Base-by-base conservation (phyloP, 2,888 invertebrate species). In the Notodonta dromedarius region DNA sequence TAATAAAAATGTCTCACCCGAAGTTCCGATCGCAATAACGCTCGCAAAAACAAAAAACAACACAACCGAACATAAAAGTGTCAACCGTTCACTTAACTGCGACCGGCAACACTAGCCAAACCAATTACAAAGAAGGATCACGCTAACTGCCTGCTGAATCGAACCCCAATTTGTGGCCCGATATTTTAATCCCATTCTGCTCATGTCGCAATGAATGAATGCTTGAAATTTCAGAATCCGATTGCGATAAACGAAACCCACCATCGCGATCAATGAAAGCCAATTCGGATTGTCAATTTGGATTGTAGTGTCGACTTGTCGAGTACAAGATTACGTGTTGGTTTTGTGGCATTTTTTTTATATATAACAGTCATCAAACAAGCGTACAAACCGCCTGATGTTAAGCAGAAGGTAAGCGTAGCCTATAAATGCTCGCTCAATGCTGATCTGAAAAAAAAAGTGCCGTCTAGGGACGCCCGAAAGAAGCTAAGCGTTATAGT, bases 111-210 rank as follows among this genome's bases (percentile, higher is more conserved):
- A 77, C 78, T 76, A 81, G 76, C 76, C 79, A 70, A 80, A 86
- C 84, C 89, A 90, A 90, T 91, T 90, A 89, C 86, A 82, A 86
- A 88, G 89, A 89, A 80, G 82, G 89, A 91, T 90, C 87, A 90
- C 86, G 74, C 77, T 83, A 86, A 83, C 82, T 78, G 81, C 80
- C 77, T 82, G 79, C 84, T 79, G 84, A 86, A 87, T 87, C 79
- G 84, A 82, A 80, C 83, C 83, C 79, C 88, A 88, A 90, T 90
- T 90, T 89, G 73, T 86, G 84, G 83, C 71, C 80, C 84, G 80
- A 88, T 89, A 89, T 89, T 91, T 90, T 88, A 90, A 91, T 88
- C 88, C 85, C 81, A 76, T 83, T 86, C 87, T 85, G 86, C 86
- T 86, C 83, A 81, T 88, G 87, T 85, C 77, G 1, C 83, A 74